phyloP scores from a whole-genome alignment of 2,888 invertebrate genomes.

The Eurytoma adleriae region DNA sequence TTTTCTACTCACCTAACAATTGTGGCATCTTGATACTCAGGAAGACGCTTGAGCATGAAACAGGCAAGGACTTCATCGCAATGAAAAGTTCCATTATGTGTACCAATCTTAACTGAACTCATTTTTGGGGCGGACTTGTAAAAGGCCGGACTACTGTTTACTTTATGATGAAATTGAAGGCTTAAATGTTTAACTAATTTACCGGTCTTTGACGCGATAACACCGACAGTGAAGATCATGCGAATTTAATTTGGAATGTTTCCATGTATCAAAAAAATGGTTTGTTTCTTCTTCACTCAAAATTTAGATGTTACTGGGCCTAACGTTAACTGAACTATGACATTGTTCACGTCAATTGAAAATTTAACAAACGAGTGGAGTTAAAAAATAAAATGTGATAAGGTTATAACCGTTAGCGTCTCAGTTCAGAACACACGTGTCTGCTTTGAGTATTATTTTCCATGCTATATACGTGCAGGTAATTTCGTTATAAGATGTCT shows the following conservation, averaged over 20 bases:
- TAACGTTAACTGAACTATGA: no score
- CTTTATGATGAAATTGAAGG: constrained; percentile 4
- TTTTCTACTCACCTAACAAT: constrained; percentile 79
- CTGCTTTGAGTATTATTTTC: no score
- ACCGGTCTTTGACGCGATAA: background rate
- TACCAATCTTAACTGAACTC: constrained; percentile 79
- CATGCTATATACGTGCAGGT: no score
- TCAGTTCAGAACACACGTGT: no score
- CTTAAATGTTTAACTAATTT: constrained; percentile 17
- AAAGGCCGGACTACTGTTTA: background rate
- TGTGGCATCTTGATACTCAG: constrained; percentile 87
- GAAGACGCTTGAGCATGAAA: constrained; percentile 89
- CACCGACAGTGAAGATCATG: constrained; percentile 19
- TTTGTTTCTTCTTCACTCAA: background rate
- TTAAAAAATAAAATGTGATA: no score
- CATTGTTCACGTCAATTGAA: no score
- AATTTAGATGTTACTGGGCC: no score
- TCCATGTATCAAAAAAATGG: background rate
- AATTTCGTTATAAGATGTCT: no score
- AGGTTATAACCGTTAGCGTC: no score
- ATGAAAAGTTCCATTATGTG: constrained; percentile 91
- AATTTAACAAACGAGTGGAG: no score
- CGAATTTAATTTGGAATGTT: background rate
- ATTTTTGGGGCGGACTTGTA: constrained; percentile 49
- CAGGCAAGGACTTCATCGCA: constrained; percentile 98